These are phyloP conservation scores for Oncorhynchus masou DNA, from an alignment of 2,113 vertebrate genomes.

Conservation along the genomic window DNA sequence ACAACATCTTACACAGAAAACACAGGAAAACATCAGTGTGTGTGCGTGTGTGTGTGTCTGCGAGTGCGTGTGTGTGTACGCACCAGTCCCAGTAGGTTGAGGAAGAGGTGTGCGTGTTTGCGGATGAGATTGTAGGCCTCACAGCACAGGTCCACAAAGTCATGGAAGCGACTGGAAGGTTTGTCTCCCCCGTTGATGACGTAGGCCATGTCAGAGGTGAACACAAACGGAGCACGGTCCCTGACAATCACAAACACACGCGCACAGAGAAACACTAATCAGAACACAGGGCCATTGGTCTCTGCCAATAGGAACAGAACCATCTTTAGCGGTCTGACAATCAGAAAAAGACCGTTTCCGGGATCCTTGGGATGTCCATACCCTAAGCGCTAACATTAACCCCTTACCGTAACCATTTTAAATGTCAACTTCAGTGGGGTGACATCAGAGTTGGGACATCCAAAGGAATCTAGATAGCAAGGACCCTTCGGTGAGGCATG, in stretches of 20 bases:
- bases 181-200: conserved; percentile 98
- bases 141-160: conserved; percentile 97
- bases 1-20: conserved; percentile 86
- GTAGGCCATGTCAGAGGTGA: conserved; percentile 98
- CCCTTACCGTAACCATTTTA: too few species aligned
- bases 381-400: too few species aligned
- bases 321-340: background rate
- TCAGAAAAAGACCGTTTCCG: too few species aligned
- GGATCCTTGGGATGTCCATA: too few species aligned
- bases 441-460: too few species aligned
- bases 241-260: conserved; percentile 61
- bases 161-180: conserved; percentile 95
- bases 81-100: conserved; percentile 96
- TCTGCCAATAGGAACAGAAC: background rate
- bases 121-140: conserved; percentile 98
- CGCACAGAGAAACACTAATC: background rate
- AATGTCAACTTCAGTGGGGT: too few species aligned
- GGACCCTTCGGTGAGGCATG: too few species aligned
- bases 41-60: background rate
- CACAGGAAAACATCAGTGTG: background rate
- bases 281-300: background rate
- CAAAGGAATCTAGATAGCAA: too few species aligned
- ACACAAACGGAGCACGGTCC: conserved; percentile 95
- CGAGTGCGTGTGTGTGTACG: conserved; percentile 30
- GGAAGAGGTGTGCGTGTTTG: conserved; percentile 96